Conservation (phyloP, 1,140 invertebrate genomes). For the Laupala kohalensis region DNA sequence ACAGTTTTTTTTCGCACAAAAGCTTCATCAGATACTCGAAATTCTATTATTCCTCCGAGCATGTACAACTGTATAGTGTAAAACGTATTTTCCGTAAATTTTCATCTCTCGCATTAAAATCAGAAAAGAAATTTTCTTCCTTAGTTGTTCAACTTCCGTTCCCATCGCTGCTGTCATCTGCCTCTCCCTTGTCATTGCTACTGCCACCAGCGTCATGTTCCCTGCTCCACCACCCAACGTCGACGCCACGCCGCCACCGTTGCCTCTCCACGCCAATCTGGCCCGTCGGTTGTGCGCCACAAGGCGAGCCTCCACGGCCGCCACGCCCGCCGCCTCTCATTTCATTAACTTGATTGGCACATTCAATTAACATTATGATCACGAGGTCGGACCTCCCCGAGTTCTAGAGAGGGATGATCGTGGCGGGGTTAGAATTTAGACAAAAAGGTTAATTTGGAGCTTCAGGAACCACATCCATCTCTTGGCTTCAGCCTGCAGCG, state of each 20-base stretch:
- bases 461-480: slow-evolving; percentile 10
- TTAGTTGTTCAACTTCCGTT: not conserved
- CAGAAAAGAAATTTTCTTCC: no score
- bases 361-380: slow-evolving; percentile 15
- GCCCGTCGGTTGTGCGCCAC: not conserved
- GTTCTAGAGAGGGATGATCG: not conserved
- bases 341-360: slow-evolving; percentile 15
- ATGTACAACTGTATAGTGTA: no score
- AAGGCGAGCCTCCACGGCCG: not conserved
- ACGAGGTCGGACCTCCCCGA: slow-evolving; percentile 11
- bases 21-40: no score
- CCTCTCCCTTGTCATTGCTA: not conserved
- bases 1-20: no score
- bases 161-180: not conserved
- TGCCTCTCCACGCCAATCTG: not conserved
- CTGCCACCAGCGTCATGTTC: no score
- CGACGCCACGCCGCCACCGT: no score
- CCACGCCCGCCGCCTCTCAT: not conserved
- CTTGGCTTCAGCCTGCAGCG: no score
- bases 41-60: no score
- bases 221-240: no score
- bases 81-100: no score
- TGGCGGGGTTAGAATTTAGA: slow-evolving; percentile 10
- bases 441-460: slow-evolving; percentile 15
- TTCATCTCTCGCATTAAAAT: no score